A percentile compares a stretch with the other conserved stretches of the same genome.
These are phyloP conservation scores for Poecilia latipinna DNA, from an alignment of 2,113 vertebrate species.

Conservation along the genomic window DNA sequence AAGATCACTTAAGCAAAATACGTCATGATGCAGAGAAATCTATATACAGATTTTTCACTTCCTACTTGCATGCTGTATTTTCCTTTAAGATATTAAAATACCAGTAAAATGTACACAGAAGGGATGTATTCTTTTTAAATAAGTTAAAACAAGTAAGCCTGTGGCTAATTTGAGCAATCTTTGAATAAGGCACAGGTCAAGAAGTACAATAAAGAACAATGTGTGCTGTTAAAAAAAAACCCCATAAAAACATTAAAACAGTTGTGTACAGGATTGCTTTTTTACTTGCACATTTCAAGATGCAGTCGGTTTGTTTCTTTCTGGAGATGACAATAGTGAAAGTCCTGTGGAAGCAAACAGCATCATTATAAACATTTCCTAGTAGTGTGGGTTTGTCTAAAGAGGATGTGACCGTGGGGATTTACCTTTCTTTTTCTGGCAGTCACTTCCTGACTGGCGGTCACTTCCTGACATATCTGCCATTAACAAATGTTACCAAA, in stretches of 20 bases:
- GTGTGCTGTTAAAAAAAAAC: no score
- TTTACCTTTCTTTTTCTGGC: slow-evolving; percentile 21
- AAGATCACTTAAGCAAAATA: no score
- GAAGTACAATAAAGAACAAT: background rate
- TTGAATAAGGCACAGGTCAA: no score
- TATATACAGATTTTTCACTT: no score
- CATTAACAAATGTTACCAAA: background rate
- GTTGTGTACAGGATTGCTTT: background rate
- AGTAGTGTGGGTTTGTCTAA: slow-evolving; percentile 8
- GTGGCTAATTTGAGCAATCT: no score
- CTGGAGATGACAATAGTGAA: background rate
- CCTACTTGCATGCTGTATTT: no score
- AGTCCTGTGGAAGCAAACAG: background rate
- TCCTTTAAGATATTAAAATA: no score
- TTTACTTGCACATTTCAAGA: background rate
- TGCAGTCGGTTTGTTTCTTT: background rate
- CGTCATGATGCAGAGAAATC: no score
- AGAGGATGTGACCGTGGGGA: slow-evolving; percentile 4
- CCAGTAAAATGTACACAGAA: no score
- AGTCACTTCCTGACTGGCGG: background rate
- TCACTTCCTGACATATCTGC: background rate
- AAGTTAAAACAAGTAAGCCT: no score
- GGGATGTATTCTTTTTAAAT: no score
- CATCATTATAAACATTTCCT: slow-evolving; percentile 25
- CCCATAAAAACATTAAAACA: no score